Evolutionary conservation across 1,140 invertebrate species (phyloP).

Genomic region (Triops longicaudatus): DNA sequence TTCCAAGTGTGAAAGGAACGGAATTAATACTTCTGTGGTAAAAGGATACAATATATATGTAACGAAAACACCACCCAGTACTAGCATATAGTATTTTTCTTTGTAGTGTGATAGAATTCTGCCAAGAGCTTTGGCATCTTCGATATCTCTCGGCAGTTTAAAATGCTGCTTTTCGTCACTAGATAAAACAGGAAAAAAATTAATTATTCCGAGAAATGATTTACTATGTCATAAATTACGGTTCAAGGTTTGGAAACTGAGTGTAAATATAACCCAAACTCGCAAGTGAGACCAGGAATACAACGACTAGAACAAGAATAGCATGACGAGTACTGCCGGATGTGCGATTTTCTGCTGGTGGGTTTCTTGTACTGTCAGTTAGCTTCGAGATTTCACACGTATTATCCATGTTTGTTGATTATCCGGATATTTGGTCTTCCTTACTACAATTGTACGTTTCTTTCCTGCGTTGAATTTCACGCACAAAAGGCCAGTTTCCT

Average conservation of each 20-base stretch:
- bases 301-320: conserved; percentile 38
- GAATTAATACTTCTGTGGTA: conserved; percentile 24
- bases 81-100: conserved; percentile 86
- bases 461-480: too few relatives aligned
- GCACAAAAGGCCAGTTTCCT: too few relatives aligned
- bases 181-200: conserved; percentile 43
- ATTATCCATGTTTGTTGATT: background rate
- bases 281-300: conserved; percentile 55
- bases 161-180: conserved; percentile 82
- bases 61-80: conserved; percentile 77
- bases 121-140: conserved; percentile 93
- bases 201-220: conserved; percentile 16
- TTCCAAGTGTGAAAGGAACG: too few relatives aligned
- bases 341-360: background rate
- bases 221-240: conserved; percentile 50
- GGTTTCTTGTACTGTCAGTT: background rate
- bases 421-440: background rate
- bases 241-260: conserved; percentile 69
- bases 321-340: conserved; percentile 37
- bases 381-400: background rate
- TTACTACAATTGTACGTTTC: background rate
- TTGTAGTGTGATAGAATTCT: conserved; percentile 85
- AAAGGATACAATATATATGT: conserved; percentile 99
- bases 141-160: conserved; percentile 85
- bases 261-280: conserved; percentile 57